A percentile compares a stretch with the other conserved stretches of the same genome.
phyloP scores from a whole-genome alignment of 2,888 invertebrate species.

The Nephrocerus scutellatus region DNA sequence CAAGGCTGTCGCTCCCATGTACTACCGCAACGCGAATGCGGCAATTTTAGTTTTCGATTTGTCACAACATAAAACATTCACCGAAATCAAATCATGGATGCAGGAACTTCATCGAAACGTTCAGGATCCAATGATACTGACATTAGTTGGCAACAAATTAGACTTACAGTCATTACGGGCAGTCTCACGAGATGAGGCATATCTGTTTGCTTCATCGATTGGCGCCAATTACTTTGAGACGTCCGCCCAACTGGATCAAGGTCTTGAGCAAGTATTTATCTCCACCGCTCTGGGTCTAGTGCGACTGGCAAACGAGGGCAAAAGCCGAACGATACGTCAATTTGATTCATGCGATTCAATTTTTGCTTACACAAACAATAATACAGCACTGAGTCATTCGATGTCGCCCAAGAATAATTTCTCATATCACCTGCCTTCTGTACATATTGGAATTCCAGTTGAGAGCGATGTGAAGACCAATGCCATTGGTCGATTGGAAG shows the following conservation, averaged over 20 bases:
- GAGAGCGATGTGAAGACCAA: slow-evolving; percentile 55
- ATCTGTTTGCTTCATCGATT: slow-evolving; percentile 69
- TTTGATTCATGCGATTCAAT: slow-evolving; percentile 55
- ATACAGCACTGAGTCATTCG: slow-evolving; percentile 35
- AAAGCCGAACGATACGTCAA: slow-evolving; percentile 53
- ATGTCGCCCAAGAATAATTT: slow-evolving; percentile 25
- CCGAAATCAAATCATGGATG: slow-evolving; percentile 79
- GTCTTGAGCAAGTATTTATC: slow-evolving; percentile 67
- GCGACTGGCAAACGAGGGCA: slow-evolving; percentile 50
- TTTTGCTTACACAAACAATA: slow-evolving; percentile 37
- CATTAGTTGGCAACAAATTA: slow-evolving; percentile 78
- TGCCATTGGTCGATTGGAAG: slow-evolving; percentile 58
- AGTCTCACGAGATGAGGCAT: slow-evolving; percentile 62
- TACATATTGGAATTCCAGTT: slow-evolving; percentile 45
- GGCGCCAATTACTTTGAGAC: slow-evolving; percentile 81
- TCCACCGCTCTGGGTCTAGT: slow-evolving; percentile 59
- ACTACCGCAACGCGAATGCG: slow-evolving; percentile 85
- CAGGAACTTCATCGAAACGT: slow-evolving; percentile 71
- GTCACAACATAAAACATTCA: slow-evolving; percentile 66
- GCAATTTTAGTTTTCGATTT: slow-evolving; percentile 84
- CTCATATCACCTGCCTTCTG: slow-evolving; percentile 40
- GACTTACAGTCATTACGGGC: slow-evolving; percentile 63
- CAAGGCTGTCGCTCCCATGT: slow-evolving; percentile 90
- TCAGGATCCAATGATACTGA: slow-evolving; percentile 69
- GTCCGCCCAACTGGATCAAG: slow-evolving; percentile 71